Evolutionary conservation across 2,113 vertebrate species (phyloP).

Genomic region (Gymnobelideus leadbeateri): DNA sequence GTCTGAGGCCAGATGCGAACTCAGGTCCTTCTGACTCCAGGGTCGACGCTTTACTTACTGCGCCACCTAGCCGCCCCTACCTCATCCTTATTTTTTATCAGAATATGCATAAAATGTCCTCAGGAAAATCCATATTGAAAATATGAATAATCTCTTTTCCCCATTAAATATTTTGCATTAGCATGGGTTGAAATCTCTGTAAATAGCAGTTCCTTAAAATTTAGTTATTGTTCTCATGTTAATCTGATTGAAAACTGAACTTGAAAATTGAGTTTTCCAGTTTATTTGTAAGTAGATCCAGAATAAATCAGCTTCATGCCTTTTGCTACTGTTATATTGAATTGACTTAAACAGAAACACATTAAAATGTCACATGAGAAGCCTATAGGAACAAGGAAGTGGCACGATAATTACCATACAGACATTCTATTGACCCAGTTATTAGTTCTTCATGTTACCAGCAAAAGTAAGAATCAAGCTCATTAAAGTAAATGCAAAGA

Average conservation of each 20-base stretch:
- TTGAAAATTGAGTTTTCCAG: constrained; percentile 83
- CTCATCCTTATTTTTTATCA: not conserved
- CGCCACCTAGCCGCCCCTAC: no score
- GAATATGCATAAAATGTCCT: not conserved
- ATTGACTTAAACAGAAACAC: constrained; percentile 78
- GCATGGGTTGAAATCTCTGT: constrained; percentile 64
- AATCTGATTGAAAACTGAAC: constrained; percentile 76
- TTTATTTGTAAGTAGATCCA: constrained; percentile 77
- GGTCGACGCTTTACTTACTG: no score
- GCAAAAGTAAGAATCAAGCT: constrained; percentile 65
- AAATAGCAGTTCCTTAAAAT: constrained; percentile 72
- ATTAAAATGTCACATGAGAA: constrained; percentile 77
- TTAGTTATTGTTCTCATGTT: constrained; percentile 75
- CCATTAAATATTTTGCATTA: constrained; percentile 58
- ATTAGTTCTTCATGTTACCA: constrained; percentile 60
- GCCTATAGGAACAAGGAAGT: constrained; percentile 69
- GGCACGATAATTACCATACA: constrained; percentile 74
- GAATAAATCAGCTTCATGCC: constrained; percentile 77
- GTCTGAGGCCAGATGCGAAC: no score
- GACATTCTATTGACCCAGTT: constrained; percentile 44
- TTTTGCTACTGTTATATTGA: constrained; percentile 80
- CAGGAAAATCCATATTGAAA: not conserved
- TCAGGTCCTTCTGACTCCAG: no score
- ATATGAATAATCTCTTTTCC: not conserved
- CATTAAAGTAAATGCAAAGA: constrained; percentile 69